Conservation (phyloP, 2,797 vertebrate genomes). For the Sebastes iracundus region DNA sequence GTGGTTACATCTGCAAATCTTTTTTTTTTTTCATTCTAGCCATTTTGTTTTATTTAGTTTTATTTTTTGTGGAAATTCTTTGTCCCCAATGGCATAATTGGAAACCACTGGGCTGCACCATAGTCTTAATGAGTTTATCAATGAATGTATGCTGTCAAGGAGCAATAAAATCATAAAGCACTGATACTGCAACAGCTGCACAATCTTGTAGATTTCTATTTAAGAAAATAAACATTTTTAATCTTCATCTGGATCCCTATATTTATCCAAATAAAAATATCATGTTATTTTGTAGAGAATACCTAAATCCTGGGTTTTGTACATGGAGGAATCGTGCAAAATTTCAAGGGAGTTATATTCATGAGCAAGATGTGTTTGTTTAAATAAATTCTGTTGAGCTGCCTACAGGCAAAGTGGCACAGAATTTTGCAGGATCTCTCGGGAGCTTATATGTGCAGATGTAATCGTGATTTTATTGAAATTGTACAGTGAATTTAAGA, state of each 20-base stretch:
- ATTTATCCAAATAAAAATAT: background rate
- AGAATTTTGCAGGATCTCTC: background rate
- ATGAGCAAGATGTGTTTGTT: background rate
- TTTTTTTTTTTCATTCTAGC: background rate
- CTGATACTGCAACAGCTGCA: background rate
- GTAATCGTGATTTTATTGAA: background rate
- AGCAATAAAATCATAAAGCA: background rate
- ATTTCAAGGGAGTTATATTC: background rate
- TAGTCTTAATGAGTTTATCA: background rate
- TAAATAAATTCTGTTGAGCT: background rate
- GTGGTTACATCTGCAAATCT: too few species aligned
- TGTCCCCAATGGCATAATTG: background rate
- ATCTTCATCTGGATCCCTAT: background rate
- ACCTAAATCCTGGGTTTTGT: background rate
- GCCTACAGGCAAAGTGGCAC: background rate
- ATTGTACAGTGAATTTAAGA: background rate
- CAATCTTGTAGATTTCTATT: too few species aligned
- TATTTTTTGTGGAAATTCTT: background rate
- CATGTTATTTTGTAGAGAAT: background rate
- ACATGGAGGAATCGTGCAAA: background rate
- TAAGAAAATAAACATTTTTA: background rate
- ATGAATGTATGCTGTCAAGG: background rate
- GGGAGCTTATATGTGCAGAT: background rate
- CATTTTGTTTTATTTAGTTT: background rate
- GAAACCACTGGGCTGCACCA: background rate